Evolutionary conservation across 2,113 vertebrate species (phyloP), one percentile per base, ranked within the genome.

Genomic region (Mormyrus iriodes): DNA sequence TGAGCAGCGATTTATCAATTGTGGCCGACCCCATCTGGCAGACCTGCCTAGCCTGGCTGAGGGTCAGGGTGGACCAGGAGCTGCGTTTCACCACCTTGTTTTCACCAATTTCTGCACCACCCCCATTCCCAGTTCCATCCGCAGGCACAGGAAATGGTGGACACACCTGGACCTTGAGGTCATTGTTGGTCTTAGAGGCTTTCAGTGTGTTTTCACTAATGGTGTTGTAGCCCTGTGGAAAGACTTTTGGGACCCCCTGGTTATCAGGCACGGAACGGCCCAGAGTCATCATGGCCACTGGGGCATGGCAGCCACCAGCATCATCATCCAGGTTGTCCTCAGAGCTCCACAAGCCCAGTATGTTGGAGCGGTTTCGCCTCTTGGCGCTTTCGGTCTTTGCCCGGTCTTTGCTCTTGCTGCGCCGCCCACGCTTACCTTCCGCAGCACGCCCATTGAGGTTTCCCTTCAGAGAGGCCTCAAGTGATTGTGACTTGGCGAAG

Each of bases 291-390:
- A 99, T 96, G 52, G 97, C 97, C 53, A 97, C 96, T 0, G 97
- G 97, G 90, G 95, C 96, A 35, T 96, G 95, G 91, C 97, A 96
- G 89, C 94, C 95, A 92, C 96, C 95, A 92, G 95, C 92, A 1
- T 97, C 97, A 89, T 97, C 94, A 88, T 97, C 97, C 46, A 99
- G 93, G 82, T 90, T 95, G 92, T 99, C 98, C 0, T 99, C 98
- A 0, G 98, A 99, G 92, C 98, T 99, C 98, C 98, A 99, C 96
- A 98, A 99, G 91, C 98, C 98, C 0, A 98, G 98, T 91, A 97
- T 98, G 89, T 97, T 97, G 24, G 96, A 96, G 73, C 96, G 97
- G 93, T 95, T 94, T 46, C 95, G 95, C 88, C 97, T 96, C 91
- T 99, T 99, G 53, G 97, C 96, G 88, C 96, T 94, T 93, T 99